Percentiles rank a stretch among this genome's conserved stretches.
Conservation (phyloP, 2,888 invertebrate species). For the Dendrolimus houi region DNA sequence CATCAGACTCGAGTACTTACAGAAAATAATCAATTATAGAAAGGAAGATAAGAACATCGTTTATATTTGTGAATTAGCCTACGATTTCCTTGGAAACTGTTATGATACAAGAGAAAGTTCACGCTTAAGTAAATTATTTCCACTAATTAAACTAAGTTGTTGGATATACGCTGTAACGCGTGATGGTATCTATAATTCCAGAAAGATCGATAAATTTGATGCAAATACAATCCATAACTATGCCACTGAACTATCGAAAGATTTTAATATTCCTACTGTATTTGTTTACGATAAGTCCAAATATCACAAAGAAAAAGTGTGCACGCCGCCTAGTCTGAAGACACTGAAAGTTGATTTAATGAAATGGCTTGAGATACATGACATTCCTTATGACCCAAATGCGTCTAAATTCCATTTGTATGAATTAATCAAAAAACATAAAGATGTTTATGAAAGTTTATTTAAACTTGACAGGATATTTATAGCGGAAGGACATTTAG, state of each 20-base stretch:
- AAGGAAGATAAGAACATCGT: constrained; percentile 13
- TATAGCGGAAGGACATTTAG: constrained; percentile 14
- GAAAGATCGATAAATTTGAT: constrained; percentile 9
- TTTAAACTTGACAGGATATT: constrained; percentile 19
- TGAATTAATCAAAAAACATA: constrained; percentile 25
- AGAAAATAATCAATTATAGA: constrained; percentile 15
- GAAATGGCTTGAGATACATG: constrained; percentile 23
- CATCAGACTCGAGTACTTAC: constrained; percentile 33
- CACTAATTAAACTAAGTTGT: constrained; percentile 6
- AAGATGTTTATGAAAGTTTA: constrained; percentile 10
- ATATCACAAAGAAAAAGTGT: constrained; percentile 12
- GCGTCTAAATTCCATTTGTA: constrained; percentile 25
- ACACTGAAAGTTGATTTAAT: constrained; percentile 18
- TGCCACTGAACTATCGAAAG: constrained; percentile 14
- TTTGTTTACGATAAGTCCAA: constrained; percentile 17
- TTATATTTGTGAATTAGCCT: constrained; percentile 22
- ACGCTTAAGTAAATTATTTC: not conserved
- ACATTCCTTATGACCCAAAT: constrained; percentile 16
- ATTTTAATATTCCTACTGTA: constrained; percentile 15
- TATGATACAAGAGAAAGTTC: constrained; percentile 1
- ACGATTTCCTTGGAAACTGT: constrained; percentile 6
- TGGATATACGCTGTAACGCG: constrained; percentile 19
- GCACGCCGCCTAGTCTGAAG: constrained; percentile 13
- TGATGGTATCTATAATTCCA: constrained; percentile 9
- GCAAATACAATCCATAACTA: constrained; percentile 15